Evolutionary conservation across 2,888 invertebrate species (phyloP), one percentile per base, ranked within the genome.

Genomic region (Lucinisca nassula): DNA sequence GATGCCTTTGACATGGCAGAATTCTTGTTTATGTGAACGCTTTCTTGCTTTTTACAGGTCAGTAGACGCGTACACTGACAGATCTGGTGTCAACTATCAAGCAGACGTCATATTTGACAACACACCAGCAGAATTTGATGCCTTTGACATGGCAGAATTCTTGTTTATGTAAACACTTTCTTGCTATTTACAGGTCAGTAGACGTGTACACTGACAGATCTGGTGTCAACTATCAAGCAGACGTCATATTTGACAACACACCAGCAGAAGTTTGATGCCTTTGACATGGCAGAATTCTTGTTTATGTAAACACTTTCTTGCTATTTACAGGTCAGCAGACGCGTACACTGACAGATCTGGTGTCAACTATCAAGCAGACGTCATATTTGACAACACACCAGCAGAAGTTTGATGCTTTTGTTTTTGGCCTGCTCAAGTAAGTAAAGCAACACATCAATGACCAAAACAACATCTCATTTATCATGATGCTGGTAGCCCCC

Each of bases 1-100:
- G 98, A 98, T 96, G 98, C 98, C 79, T 98, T 98, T 96, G 97
- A n/a, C n/a, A n/a, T n/a, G n/a, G n/a, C n/a, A n/a, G n/a, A n/a
- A n/a, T n/a, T n/a, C n/a, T n/a, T n/a, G n/a, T n/a, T n/a, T n/a
- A n/a, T n/a, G n/a, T n/a, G n/a, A n/a, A n/a, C n/a, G n/a, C n/a
- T n/a, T n/a, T n/a, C n/a, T n/a, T n/a, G n/a, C n/a, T n/a, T 74
- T 32, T 93, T 94, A 21, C 94, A 97, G 97, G 98, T 75, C 98
- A 98, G 17, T 97, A 98, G 87, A 98, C 98, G 10, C 98, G 98
- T 96, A 98, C 98, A 4, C 97, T 98, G 24, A 98, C 98, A 95
- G 98, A 98, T 94, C 97, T 98, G 91, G 98, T 98, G 32, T 97
- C 98, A 95, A 97, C 98, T 94, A 97, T 98, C 93, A 98, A 98